A percentile compares a stretch with the other conserved stretches of the same genome.
phyloP scores from a whole-genome alignment of 2,797 vertebrate genomes.

The Babyrousa celebensis region DNA sequence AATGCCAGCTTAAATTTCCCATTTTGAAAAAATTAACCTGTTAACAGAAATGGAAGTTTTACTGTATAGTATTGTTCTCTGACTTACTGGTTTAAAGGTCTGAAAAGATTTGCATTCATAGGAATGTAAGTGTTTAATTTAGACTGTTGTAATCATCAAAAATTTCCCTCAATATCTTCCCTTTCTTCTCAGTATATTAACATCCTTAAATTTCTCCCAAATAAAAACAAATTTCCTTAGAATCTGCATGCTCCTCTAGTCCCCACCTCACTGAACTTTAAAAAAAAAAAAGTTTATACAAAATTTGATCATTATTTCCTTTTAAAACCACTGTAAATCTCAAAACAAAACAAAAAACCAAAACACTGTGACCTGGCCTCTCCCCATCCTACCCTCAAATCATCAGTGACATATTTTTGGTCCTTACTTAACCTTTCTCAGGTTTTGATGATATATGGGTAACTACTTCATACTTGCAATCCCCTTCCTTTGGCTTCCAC shows the following conservation, averaged over 20 bases:
- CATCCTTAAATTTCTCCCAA: not conserved
- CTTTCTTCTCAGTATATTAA: constrained; percentile 25
- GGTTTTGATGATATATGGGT: not conserved
- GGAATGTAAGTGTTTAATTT: not conserved
- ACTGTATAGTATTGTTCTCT: not conserved
- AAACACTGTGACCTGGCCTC: not conserved
- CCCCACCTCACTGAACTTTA: constrained; percentile 22
- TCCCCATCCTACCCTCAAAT: not conserved
- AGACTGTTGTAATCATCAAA: not conserved
- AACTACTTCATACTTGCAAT: not conserved
- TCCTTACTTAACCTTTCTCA: not conserved
- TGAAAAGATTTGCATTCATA: not conserved
- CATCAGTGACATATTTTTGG: not conserved
- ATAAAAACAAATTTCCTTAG: not conserved
- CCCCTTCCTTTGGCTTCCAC: not conserved
- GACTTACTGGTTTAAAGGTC: not conserved
- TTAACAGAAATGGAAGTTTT: constrained; percentile 10
- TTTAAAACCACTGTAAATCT: not conserved
- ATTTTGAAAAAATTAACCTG: not conserved
- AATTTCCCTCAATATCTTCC: not conserved
- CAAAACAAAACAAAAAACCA: too few relatives aligned
- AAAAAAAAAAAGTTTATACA: not conserved
- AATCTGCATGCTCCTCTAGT: not conserved
- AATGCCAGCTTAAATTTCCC: constrained; percentile 19
- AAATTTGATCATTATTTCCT: not conserved